Base-by-base conservation (phyloP, 2,888 invertebrate species). In the Nephrocerus scutellatus region DNA sequence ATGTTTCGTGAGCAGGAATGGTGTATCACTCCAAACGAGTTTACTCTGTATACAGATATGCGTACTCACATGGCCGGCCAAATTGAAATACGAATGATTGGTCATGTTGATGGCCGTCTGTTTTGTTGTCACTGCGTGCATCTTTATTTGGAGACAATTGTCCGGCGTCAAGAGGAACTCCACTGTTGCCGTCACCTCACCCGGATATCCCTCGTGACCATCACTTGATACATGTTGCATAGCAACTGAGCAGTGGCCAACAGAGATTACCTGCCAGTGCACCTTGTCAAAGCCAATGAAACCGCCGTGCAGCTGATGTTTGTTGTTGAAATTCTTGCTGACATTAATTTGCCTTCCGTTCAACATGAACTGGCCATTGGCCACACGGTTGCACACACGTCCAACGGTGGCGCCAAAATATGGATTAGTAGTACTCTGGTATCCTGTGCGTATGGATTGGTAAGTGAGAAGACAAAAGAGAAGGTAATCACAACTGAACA, bases 391-490 rank as follows among this genome's bases (percentile, higher is more conserved):
- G 3, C 87, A 88, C 16, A 86, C 85, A 31, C 93, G 75, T 2
- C 95, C 95, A 40, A 93, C 74, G 0, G 88, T 82, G 1, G 85
- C 82, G 5, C 95, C 95, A 57, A 93, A 86, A 60, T 91, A 92
- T 0, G 84, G 84, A 57, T 86, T 85, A n/a, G 70, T 59, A 1
- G 69, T 60, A 48, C 74, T 72, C 26, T 76, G 70, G 57, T 87
- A 87, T 33, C 82, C 86, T 83, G 56, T 18, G 55, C 31, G 21
- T 15, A 9, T 6, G 14, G 4, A 31, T 10, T 35, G 5, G 15
- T 12, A 22, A 20, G 12, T 10, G 3, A 39, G 26, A 30, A 22
- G 7, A 8, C 13, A n/a, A n/a, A n/a, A n/a, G n/a, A n/a, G n/a
- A n/a, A n/a, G n/a, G n/a, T n/a, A n/a, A n/a, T 25, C 15, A 31